Conservation (phyloP, 2,797 vertebrate species). For the Ispidina picta region DNA sequence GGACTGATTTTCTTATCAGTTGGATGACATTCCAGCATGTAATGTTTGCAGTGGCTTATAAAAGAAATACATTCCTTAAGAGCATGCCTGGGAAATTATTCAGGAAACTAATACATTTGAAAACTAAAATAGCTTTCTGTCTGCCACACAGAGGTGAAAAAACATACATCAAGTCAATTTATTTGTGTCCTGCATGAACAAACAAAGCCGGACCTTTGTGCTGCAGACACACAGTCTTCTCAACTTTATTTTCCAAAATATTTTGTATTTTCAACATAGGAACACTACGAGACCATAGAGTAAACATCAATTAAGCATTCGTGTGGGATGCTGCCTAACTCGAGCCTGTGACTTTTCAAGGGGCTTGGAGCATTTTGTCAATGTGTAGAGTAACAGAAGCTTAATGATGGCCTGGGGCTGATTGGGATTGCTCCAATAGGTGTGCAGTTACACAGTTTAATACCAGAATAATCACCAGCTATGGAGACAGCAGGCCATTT, state of each 20-base stretch:
- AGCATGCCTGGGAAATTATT: background rate
- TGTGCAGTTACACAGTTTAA: background rate
- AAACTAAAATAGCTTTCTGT: background rate
- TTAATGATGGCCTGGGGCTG: background rate
- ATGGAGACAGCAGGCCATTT: background rate
- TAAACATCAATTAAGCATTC: background rate
- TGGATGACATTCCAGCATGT: background rate
- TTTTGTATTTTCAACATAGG: background rate
- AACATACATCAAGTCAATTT: background rate
- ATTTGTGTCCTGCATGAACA: background rate
- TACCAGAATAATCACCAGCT: background rate
- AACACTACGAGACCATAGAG: background rate
- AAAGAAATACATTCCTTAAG: background rate
- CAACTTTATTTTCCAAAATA: too few species aligned
- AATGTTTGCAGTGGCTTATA: background rate
- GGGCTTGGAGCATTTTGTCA: background rate
- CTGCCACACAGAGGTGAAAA: background rate
- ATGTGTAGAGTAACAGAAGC: background rate
- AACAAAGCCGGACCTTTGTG: background rate
- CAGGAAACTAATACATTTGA: background rate
- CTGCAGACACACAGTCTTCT: background rate
- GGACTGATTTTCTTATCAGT: background rate
- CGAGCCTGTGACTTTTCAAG: background rate
- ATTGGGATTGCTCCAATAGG: background rate
- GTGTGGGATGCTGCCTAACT: background rate